Percentiles rank a stretch among this genome's conserved stretches.
phyloP scores from a whole-genome alignment of 1,140 invertebrate species.

The Scaptomyza hsui region DNA sequence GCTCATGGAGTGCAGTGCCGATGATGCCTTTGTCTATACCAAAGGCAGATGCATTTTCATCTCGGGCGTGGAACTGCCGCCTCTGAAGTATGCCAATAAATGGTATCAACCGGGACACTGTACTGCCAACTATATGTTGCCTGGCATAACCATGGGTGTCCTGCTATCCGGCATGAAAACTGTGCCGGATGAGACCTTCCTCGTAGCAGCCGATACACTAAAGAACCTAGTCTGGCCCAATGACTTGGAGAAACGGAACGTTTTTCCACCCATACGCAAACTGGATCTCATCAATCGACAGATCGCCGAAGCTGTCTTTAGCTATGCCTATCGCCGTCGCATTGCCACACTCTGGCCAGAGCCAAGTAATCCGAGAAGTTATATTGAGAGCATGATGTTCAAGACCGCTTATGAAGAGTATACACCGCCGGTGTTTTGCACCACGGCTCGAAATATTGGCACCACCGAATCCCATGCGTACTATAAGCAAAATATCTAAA shows the following conservation, averaged over 20 bases:
- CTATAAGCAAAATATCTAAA: neutral
- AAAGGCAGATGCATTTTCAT: constrained; percentile 93
- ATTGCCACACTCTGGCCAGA: constrained; percentile 58
- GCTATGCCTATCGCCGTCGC: constrained; percentile 38
- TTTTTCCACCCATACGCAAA: constrained; percentile 95
- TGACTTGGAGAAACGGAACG: constrained; percentile 92
- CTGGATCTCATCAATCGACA: constrained; percentile 94
- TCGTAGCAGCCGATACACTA: constrained; percentile 93
- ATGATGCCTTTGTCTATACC: constrained; percentile 93
- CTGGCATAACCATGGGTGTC: constrained; percentile 94
- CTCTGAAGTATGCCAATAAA: constrained; percentile 91
- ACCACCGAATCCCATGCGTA: constrained; percentile 43
- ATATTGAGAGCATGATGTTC: constrained; percentile 39
- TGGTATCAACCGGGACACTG: constrained; percentile 94
- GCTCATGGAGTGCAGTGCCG: constrained; percentile 97
- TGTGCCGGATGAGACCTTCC: constrained; percentile 94
- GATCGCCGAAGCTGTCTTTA: constrained; percentile 92
- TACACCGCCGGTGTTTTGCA: constrained; percentile 27
- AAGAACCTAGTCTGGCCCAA: constrained; percentile 92
- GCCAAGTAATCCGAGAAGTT: constrained; percentile 45
- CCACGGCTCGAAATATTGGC: constrained; percentile 18
- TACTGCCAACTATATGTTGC: constrained; percentile 97
- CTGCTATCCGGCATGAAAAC: constrained; percentile 91
- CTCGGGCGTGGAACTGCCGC: constrained; percentile 94
- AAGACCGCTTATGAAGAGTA: constrained; percentile 4